Base-by-base conservation (phyloP, 2,113 vertebrate genomes). In the Pseudopipra pipra region DNA sequence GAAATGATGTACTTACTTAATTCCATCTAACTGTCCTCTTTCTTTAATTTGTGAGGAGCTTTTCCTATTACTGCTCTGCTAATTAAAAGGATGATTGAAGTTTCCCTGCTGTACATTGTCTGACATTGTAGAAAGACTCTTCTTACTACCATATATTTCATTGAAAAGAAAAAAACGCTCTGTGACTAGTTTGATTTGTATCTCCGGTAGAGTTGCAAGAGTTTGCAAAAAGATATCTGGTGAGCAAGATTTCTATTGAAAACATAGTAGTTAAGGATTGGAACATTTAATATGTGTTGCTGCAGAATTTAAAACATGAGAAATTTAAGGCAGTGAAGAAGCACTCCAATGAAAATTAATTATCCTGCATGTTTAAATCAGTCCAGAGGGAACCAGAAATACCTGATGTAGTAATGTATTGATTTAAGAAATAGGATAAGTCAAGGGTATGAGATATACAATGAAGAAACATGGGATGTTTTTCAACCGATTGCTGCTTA, bases 371-470 rank as follows among this genome's bases (percentile, higher is more conserved):
- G 97, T 93, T 97, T 96, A 97, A 97, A 67, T 89, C 95, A 95
- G 74, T 95, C 96, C 95, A 96, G 79, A 55, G 85, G 93, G 95
- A 96, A 95, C 92, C 92, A 97, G 96, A 98, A 97, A 82, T 87
- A 92, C 93, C 96, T 97, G 97, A 97, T 97, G 86, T 90, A 97
- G 92, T 94, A 96, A 96, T 96, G 86, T 96, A 98, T 97, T 97
- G 97, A 98, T 98, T 97, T 92, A 95, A 95, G 95, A 96, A 96
- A 94, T 28, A 96, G 83, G 83, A 54, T 96, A 96, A 96, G 96
- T 97, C 97, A 97, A 96, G 93, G 85, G 33, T 97, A 94, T 97
- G 97, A 97, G 91, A 97, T 77, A 97, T 59, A 97, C 93, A 96
- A 2, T 24, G 54, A 96, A 79, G 88, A 95, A 95, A 95, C 67